Evolutionary conservation across 2,888 invertebrate genomes (phyloP), one percentile per base, ranked within the genome.

Genomic region (Dinocampus coccinellae): DNA sequence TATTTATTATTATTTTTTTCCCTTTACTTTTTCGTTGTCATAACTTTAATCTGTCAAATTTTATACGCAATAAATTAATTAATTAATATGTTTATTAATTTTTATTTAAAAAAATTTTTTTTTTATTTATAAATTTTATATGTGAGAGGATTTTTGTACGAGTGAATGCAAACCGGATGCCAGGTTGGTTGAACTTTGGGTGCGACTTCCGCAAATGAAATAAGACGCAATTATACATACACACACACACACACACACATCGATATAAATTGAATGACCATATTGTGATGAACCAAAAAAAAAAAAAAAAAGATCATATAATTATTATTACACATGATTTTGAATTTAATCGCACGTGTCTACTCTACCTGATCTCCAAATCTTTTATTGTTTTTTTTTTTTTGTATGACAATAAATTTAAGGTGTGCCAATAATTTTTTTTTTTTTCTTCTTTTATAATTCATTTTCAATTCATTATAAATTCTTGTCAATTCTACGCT

Each of bases 161-260:
- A 81, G 75, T 77, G 80, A 78, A 73, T 77, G 75, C 77, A 61
- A 67, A 73, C 81, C 82, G 84, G 84, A 85, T 80, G 69, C 73
- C 69, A 67, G 70, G 75, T 75, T 77, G 76, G 75, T 39, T 77
- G 80, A 76, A 76, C 74, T 75, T 63, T 75, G 75, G 77, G 75
- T 73, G 76, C 69, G 76, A 77, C 78, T 73, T 79, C 79, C 83
- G 81, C 77, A 78, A 80, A 73, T 66, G 72, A 58, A 74, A 67
- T 71, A 69, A 75, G 52, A 73, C n/a, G 60, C 60, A 69, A 69
- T 69, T 61, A 62, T 26, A 55, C 11, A n/a, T 29, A 24, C 4
- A 58, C 11, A 55, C 6, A 55, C 13, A 57, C 26, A 57, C 26
- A 24, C 10, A 3, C 4, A 55, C 16, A 16, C 11, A 7, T 55